These are phyloP conservation scores for Alcedo quadribrachys DNA, from an alignment of 2,797 vertebrate species.

Conservation along the genomic window DNA sequence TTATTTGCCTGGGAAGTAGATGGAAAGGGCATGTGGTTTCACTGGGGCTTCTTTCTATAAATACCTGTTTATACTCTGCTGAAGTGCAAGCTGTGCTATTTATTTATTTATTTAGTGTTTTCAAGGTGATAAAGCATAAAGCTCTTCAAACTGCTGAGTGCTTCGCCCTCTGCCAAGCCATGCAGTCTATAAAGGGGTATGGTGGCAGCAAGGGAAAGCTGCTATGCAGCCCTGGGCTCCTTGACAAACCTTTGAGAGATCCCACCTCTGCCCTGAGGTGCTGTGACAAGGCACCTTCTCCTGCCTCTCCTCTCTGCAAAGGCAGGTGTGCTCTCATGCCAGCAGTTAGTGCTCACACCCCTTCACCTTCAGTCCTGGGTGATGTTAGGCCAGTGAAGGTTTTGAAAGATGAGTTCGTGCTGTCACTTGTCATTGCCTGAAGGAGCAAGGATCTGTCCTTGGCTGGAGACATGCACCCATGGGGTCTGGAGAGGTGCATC, in stretches of 20 bases:
- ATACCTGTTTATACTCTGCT: conserved; percentile 21
- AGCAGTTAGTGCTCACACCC: rapidly evolving
- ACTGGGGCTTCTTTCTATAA: conserved; percentile 37
- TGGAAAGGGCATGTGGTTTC: conserved; percentile 54
- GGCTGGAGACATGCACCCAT: not conserved
- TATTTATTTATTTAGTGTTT: conserved; percentile 44
- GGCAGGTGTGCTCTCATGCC: not conserved
- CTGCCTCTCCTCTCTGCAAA: not conserved
- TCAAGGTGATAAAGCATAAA: conserved; percentile 27
- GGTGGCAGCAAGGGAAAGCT: not conserved
- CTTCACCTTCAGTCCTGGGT: not conserved
- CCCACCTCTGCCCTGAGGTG: not conserved
- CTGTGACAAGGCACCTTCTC: not conserved
- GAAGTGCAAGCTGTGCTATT: conserved; percentile 5
- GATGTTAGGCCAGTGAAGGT: not conserved
- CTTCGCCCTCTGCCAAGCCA: not conserved
- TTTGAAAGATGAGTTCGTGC: not conserved
- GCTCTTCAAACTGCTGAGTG: not conserved
- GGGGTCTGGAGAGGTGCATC: not conserved
- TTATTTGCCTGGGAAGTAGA: conserved; percentile 47
- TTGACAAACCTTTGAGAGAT: not conserved
- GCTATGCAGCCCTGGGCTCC: not conserved
- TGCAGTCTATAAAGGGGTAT: not conserved
- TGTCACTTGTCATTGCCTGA: not conserved
- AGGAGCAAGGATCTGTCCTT: not conserved